Evolutionary conservation across 1,140 invertebrate genomes (phyloP).

Genomic region (Arctopsyche grandis): DNA sequence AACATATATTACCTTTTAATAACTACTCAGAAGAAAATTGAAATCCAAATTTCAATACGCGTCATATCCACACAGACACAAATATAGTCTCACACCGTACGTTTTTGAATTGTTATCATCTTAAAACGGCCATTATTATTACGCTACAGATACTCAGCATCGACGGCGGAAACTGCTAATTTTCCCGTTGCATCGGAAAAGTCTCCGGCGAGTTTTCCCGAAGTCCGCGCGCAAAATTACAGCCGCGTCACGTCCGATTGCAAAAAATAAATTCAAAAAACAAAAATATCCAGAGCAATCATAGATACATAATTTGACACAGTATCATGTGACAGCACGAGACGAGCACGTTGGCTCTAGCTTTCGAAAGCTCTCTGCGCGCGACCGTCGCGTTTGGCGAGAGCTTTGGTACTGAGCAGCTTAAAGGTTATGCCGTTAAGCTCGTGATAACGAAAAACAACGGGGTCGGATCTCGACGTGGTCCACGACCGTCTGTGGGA

Average conservation of each 20-base stretch:
- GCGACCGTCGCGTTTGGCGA: conserved; percentile 44
- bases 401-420: conserved; percentile 50
- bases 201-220: not conserved
- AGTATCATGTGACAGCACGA: conserved; percentile 14
- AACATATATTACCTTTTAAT: not conserved
- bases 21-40: not conserved
- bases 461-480: not conserved
- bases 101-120: not conserved
- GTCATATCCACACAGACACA: conserved; percentile 17
- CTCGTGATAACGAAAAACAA: conserved; percentile 51
- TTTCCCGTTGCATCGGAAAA: not conserved
- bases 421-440: conserved; percentile 45
- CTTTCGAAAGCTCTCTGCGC: conserved; percentile 16
- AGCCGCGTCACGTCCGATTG: no score
- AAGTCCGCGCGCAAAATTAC: not conserved
- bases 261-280: not conserved
- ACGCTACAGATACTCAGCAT: not conserved
- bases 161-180: not conserved
- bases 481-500: not conserved
- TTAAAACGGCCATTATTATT: not conserved
- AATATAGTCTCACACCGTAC: not conserved
- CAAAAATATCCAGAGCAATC: not conserved
- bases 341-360: not conserved
- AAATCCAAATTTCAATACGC: not conserved
- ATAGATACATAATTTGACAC: not conserved